Base-by-base conservation (phyloP, 2,113 vertebrate species). In the Sander vitreus region DNA sequence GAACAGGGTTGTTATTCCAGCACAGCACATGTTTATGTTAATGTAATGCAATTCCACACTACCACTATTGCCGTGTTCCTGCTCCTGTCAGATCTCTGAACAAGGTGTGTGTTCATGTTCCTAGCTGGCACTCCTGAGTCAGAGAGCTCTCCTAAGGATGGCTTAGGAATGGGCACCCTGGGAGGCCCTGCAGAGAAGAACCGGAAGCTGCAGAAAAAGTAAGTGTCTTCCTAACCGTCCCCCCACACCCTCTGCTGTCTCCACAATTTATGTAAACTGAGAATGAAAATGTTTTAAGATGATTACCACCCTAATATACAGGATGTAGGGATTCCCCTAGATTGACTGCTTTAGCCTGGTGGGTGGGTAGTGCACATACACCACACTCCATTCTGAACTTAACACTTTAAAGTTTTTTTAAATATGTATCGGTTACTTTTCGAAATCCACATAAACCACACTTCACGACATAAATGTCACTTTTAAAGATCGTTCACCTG, bases 181-280 rank as follows among this genome's bases (percentile, higher is more conserved):
- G 97, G 97, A 62, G 96, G 96, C 58, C 97, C 97, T 33, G 96
- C 96, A 9, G 98, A 99, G 82, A 99, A 99, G 88, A 98, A 96
- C 87, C 94, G 97, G 73, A 99, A 98, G 93, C 95, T 99, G 84
- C 98, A 99, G 92, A 99, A 99, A 87, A 99, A 99, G 98, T 99
- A 94, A 94, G 98, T 94, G 68, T 62, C 12, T 0, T 8, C 6
- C 19, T 5, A 2, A 51, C 7, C 16, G n/a, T 3, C 9, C 15
- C 14, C 15, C 6, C 1, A 33, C 5, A 1, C 2, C 9, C 25
- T 39, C 36, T 18, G 7, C 1, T n/a, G 11, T 59, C 33, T 30
- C 9, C 53, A 25, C 19, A 23, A 2, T 19, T 48, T 21, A 23
- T 69, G 2, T 73, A 19, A 18, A 69, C 48, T 69, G 27, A 73